Conservation (phyloP, 2,797 vertebrate genomes). For the Eidolon dupreanum region DNA sequence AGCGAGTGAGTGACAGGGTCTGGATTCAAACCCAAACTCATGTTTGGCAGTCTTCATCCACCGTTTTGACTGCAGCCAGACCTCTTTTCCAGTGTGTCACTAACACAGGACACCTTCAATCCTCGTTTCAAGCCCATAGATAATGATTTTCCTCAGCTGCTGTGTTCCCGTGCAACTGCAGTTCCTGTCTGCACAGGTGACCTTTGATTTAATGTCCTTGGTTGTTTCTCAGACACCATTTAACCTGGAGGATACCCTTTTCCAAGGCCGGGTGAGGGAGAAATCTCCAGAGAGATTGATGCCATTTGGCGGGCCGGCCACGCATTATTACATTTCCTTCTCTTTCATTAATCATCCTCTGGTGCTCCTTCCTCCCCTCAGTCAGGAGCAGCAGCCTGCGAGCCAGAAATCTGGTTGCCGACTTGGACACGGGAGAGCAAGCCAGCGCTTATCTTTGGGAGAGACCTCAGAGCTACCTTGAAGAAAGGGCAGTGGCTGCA, state of each 20-base stretch:
- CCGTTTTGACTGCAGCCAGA: fast-evolving
- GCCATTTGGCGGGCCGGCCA: background rate
- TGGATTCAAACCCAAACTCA: background rate
- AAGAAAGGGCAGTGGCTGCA: background rate
- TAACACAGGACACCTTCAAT: fast-evolving
- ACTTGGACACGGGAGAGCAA: background rate
- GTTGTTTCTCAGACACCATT: background rate
- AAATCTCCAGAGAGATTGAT: background rate
- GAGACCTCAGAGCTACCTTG: background rate
- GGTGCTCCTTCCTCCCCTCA: background rate
- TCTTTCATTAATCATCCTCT: background rate
- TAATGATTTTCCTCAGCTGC: background rate
- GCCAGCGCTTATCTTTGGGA: background rate
- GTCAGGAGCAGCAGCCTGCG: background rate
- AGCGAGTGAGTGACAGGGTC: background rate
- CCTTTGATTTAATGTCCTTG: background rate
- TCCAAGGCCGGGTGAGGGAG: background rate
- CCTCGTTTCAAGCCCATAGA: background rate
- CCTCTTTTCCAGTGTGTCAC: background rate
- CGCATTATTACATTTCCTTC: background rate
- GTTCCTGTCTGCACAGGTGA: background rate
- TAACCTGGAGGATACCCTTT: background rate
- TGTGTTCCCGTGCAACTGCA: background rate
- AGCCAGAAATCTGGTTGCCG: background rate
- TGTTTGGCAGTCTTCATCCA: fast-evolving